Evolutionary conservation across 2,888 invertebrate genomes (phyloP).

Genomic region (Venusia cambrica): DNA sequence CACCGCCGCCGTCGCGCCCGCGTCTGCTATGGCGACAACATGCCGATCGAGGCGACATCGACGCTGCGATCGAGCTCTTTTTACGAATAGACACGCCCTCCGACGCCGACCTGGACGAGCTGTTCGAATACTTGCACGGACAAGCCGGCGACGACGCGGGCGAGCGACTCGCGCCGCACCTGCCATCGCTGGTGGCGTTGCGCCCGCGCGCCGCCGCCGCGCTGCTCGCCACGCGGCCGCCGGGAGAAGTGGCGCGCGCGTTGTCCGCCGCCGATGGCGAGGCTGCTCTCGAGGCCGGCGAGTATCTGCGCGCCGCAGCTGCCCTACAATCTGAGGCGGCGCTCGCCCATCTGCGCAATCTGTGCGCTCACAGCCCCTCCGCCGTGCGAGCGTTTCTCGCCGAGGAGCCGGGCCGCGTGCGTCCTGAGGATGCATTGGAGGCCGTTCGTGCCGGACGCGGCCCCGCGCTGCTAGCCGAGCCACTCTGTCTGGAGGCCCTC

Average conservation of each 20-base stretch:
- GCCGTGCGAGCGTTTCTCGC: constrained; percentile 51
- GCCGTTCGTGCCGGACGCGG: constrained; percentile 49
- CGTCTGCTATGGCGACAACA: constrained; percentile 57
- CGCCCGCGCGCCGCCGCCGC: constrained; percentile 57
- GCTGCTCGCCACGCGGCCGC: constrained; percentile 45
- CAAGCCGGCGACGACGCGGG: constrained; percentile 36
- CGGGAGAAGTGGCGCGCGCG: constrained; percentile 36
- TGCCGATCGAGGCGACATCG: constrained; percentile 40
- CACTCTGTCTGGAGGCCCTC: constrained; percentile 61
- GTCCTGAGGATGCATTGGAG: constrained; percentile 67
- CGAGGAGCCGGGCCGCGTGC: constrained; percentile 52
- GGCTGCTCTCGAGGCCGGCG: constrained; percentile 41
- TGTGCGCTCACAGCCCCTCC: constrained; percentile 47
- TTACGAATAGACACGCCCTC: too few species aligned
- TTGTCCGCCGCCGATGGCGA: constrained; percentile 42
- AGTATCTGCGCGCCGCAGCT: constrained; percentile 38
- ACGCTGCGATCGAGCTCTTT: constrained; percentile 49
- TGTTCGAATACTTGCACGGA: constrained; percentile 56
- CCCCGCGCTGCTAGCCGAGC: constrained; percentile 56
- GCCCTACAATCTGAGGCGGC: constrained; percentile 49
- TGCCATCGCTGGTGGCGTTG: constrained; percentile 42
- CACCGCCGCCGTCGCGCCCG: constrained; percentile 39
- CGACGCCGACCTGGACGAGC: constrained; percentile 59
- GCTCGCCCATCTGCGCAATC: constrained; percentile 48
- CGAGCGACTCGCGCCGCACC: constrained; percentile 22